phyloP scores from a whole-genome alignment of 1,140 invertebrate species.

The Papilio helenus region DNA sequence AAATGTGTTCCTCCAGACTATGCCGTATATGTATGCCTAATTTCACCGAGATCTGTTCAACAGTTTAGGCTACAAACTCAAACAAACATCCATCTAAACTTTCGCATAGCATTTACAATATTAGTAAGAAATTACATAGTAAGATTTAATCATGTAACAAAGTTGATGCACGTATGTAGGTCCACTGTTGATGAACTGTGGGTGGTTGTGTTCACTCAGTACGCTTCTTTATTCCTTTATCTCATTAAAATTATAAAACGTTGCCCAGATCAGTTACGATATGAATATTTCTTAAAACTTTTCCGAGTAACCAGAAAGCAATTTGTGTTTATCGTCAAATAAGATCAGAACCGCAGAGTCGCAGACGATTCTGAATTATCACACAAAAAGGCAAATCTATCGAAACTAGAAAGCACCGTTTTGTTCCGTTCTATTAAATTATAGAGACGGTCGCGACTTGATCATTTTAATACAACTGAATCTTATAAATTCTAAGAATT shows the following conservation, averaged over 20 bases:
- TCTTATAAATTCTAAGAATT: not conserved
- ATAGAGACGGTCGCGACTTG: conserved; percentile 39
- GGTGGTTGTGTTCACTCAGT: not conserved
- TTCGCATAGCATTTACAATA: too few species aligned
- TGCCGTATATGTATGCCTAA: too few species aligned
- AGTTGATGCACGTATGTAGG: too few species aligned
- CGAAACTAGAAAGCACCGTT: conserved; percentile 54
- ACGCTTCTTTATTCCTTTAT: not conserved
- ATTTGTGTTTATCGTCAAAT: conserved; percentile 56
- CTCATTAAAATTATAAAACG: not conserved
- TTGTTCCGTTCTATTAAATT: conserved; percentile 70
- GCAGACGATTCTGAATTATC: conserved; percentile 48
- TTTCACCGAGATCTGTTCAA: too few species aligned
- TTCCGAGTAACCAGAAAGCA: conserved; percentile 28
- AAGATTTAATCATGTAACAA: too few species aligned
- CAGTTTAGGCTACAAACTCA: too few species aligned
- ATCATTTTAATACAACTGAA: not conserved
- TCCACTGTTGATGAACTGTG: not conserved
- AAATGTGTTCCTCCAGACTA: too few species aligned
- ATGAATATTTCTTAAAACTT: conserved; percentile 1
- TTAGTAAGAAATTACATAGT: too few species aligned
- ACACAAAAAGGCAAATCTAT: conserved; percentile 44
- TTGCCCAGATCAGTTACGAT: not conserved
- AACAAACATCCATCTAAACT: too few species aligned
- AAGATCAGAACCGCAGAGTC: conserved; percentile 51